Evolutionary conservation across 2,888 invertebrate genomes (phyloP).

Genomic region (Mamestra brassicae): DNA sequence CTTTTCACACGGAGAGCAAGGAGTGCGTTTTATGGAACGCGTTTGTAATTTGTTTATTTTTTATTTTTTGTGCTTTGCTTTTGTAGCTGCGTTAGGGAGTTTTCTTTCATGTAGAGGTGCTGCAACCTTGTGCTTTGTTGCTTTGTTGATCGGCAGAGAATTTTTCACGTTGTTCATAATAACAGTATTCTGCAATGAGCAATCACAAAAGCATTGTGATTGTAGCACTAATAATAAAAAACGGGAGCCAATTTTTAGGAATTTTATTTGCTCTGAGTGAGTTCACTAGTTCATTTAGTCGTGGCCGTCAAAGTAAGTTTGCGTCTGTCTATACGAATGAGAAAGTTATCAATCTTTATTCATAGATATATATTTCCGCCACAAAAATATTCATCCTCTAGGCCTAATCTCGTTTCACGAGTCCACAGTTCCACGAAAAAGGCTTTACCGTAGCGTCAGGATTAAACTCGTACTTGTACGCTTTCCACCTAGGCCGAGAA

Average conservation of each 20-base stretch:
- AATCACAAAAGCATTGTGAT: neutral
- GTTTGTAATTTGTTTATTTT: slow-evolving; percentile 17
- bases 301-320: neutral
- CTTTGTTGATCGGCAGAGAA: neutral
- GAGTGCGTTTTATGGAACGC: slow-evolving; percentile 18
- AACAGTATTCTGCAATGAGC: neutral
- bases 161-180: neutral
- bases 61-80: slow-evolving; percentile 1
- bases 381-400: slow-evolving; percentile 26
- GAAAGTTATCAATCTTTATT: neutral
- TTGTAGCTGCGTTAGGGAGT: neutral
- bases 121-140: neutral
- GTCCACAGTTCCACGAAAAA: slow-evolving; percentile 44
- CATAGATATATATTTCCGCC: neutral
- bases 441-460: slow-evolving; percentile 47
- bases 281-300: neutral
- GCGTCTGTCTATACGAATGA: neutral
- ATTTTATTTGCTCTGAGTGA: no score
- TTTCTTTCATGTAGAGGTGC: neutral
- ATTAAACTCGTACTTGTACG: slow-evolving; percentile 48
- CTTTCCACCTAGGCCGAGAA: slow-evolving; percentile 43
- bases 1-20: slow-evolving; percentile 48
- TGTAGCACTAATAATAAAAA: no score
- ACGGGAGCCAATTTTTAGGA: neutral
- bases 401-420: slow-evolving; percentile 54